These are phyloP conservation scores for Amphiprion ocellaris DNA, from an alignment of 2,113 vertebrate genomes.

Conservation along the genomic window DNA sequence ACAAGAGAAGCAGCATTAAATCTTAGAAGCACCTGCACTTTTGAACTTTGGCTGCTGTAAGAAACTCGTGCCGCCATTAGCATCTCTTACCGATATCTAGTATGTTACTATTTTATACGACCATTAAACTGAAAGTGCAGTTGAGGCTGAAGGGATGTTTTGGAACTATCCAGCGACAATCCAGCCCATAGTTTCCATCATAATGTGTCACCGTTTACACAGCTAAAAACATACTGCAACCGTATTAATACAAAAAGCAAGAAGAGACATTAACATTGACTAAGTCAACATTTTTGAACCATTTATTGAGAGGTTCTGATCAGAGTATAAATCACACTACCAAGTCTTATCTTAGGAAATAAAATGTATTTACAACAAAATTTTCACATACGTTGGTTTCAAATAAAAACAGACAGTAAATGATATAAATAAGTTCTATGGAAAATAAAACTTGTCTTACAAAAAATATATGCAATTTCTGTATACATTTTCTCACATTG, in stretches of 20 bases:
- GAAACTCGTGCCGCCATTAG: too few species aligned
- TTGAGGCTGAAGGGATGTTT: too few species aligned
- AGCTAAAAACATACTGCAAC: too few species aligned
- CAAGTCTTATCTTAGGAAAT: conserved; percentile 84
- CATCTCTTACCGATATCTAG: too few species aligned
- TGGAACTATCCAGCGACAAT: too few species aligned
- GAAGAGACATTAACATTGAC: conserved; percentile 16
- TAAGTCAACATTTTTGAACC: conserved; percentile 72
- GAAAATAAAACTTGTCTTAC: conserved; percentile 91
- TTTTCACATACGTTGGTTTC: conserved; percentile 78
- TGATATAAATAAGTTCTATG: conserved; percentile 88
- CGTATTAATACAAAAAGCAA: background rate
- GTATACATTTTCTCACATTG: conserved; percentile 93
- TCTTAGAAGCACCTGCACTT: too few species aligned
- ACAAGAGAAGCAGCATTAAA: too few species aligned
- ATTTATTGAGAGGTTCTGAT: conserved; percentile 84
- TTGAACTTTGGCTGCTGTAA: too few species aligned
- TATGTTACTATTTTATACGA: too few species aligned
- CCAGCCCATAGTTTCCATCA: too few species aligned
- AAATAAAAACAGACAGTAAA: conserved; percentile 94
- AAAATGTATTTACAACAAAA: conserved; percentile 84
- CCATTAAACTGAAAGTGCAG: too few species aligned
- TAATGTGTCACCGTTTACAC: too few species aligned
- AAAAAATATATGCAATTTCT: conserved; percentile 94
- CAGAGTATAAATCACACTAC: conserved; percentile 86